Base-by-base conservation (phyloP, 2,113 vertebrate species). In the Festucalex cinctus region DNA sequence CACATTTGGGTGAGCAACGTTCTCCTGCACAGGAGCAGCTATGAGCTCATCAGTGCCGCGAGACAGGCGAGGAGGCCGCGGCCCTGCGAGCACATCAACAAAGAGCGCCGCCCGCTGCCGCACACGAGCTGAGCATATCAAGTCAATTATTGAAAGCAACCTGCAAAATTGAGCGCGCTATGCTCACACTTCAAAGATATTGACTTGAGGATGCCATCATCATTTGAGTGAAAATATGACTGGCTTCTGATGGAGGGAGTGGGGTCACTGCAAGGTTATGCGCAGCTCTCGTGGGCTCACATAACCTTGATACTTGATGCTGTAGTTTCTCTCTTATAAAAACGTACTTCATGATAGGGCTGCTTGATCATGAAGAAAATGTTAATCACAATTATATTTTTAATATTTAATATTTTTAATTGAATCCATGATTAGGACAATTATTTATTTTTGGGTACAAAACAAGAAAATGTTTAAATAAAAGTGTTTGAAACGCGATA, bases 131-230 rank as follows among this genome's bases (percentile, higher is more conserved):
- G 48, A 79, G 69, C 71, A 60, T 58, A 70, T 78, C 79, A 65
- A 67, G 72, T 88, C 66, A 88, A 89, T 89, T 80, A 90, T 85
- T 90, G 72, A 89, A 87, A 86, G 79, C 84, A 84, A 68, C 77
- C 77, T 83, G 82, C 75, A 88, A 86, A 88, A 89, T 66, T 70
- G 79, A 88, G 83, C 51, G 12, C 5, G 71, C 71, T 68, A 72
- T 71, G 73, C 66, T 77, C 69, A 63, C 68, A 78, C 85, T 82
- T 84, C 77, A 83, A 73, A 87, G 77, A 84, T 69, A 64, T 64
- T 75, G 83, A 90, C 83, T 80, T 70, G 75, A 77, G 74, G 69
- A 71, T 35, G 63, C 66, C 14, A 44, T 44, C 43, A 44, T 44
- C 16, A 5, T 44, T 44, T 44, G 16, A 44, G 16, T 17, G 13